phyloP scores from a whole-genome alignment of 2,888 invertebrate species.

The Julus scandinavius region DNA sequence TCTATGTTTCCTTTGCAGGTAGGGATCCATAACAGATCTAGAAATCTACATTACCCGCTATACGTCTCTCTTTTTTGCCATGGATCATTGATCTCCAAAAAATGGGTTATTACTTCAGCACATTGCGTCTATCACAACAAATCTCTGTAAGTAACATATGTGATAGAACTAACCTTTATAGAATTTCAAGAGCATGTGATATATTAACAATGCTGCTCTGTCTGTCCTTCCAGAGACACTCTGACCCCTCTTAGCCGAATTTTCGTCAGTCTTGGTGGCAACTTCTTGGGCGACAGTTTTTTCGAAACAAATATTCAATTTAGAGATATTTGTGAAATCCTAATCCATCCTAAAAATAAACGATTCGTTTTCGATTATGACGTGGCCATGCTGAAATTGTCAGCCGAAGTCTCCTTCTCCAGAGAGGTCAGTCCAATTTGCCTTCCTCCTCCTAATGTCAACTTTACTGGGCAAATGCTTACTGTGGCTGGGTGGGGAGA shows the following conservation, averaged over 20 bases:
- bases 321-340: conserved; percentile 5
- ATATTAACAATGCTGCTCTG: no score
- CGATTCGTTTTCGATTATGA: not conserved
- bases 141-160: conserved; percentile 40
- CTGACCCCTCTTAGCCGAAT: not conserved
- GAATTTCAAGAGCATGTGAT: no score
- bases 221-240: not conserved
- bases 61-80: conserved; percentile 4
- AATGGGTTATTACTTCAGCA: conserved; percentile 42
- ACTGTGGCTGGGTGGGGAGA: conserved; percentile 48
- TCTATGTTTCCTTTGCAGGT: not conserved
- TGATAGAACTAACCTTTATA: no score
- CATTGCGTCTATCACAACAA: conserved; percentile 24
- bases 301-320: not conserved
- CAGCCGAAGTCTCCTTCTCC: not conserved
- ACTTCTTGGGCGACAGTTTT: not conserved
- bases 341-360: conserved; percentile 32
- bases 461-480: conserved; percentile 22
- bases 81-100: conserved; percentile 34
- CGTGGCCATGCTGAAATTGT: conserved; percentile 22
- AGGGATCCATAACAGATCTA: conserved; percentile 18
- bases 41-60: not conserved
- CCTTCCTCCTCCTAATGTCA: conserved; percentile 30
- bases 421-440: conserved; percentile 23
- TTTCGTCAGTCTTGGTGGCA: not conserved